Conservation (phyloP, 1,140 invertebrate species). For the Hestina assimilis region DNA sequence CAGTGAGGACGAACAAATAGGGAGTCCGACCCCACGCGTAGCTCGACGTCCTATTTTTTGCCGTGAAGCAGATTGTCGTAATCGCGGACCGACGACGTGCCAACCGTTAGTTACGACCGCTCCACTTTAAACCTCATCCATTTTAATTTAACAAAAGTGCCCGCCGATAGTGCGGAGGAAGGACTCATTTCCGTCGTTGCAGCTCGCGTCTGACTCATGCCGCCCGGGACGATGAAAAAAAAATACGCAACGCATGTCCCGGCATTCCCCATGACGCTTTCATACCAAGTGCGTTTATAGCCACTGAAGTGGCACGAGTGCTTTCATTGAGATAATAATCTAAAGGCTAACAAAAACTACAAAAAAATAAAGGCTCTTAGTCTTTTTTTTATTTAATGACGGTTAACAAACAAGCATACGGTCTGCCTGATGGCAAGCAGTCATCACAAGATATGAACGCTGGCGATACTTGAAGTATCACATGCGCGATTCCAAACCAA, state of each 20-base stretch:
- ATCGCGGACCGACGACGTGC: slow-evolving; percentile 59
- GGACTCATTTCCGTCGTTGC: slow-evolving; percentile 68
- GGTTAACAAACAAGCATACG: no score
- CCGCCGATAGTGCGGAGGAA: slow-evolving; percentile 74
- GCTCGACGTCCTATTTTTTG: slow-evolving; percentile 60
- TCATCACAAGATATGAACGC: no score
- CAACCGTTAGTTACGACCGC: slow-evolving; percentile 72
- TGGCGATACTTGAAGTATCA: no score
- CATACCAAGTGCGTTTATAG: not conserved
- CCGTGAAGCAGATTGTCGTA: slow-evolving; percentile 53
- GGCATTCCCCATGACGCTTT: slow-evolving; percentile 8
- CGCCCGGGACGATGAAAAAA: slow-evolving; percentile 19
- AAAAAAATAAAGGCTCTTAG: no score
- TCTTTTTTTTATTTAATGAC: no score
- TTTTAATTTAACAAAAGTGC: slow-evolving; percentile 78
- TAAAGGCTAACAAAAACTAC: not conserved
- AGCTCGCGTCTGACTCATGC: slow-evolving; percentile 46
- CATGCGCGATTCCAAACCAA: no score
- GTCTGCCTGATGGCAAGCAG: no score
- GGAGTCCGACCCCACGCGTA: slow-evolving; percentile 58
- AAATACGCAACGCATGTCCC: slow-evolving; percentile 3
- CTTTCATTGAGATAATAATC: not conserved
- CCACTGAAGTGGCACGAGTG: not conserved
- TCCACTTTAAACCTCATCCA: slow-evolving; percentile 77
- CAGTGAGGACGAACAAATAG: slow-evolving; percentile 21